Base-by-base conservation (phyloP, 30 jellyfish, hydroid and myxozoan species). In the Catostylus mosaicus region DNA sequence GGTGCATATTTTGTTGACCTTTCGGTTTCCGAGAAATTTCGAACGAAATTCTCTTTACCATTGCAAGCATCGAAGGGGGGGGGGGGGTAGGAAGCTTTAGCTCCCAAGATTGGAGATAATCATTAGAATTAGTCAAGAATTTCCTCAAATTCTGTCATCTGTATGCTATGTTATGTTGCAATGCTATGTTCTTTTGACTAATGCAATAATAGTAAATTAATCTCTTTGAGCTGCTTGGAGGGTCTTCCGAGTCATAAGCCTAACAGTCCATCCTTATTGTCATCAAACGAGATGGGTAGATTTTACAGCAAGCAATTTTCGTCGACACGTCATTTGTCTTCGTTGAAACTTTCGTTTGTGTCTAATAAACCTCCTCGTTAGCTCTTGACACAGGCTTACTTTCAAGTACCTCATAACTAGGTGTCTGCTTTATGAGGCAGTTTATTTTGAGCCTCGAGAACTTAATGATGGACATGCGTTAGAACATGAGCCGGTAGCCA, bases 341-440 rank as follows among this genome's bases (percentile, higher is more conserved):
- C 11, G 3, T 27, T 59, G 38, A n/a, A n/a, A 22, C 38, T 22
- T 59, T 59, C 19, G 40, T 59, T 37, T 19, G 40, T 59, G 38
- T 27, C 26, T 59, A 27, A n/a, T 59, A 2, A 59, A 24, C 24
- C 37, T 23, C 38, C 38, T 59, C 26, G 12, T 59, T 59, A 3
- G 11, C 4, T 3, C 26, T 9, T 59, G 71, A 59, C 71, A 27
- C 38, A 1, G 38, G 71, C 38, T 59, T 59, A 4, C 38, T 59
- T 23, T 59, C 71, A 59, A n/a, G 78, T 65, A 33, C 78, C 27
- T 65, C 56, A 65, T 29, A 65, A 33, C 54, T 65, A 31, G 67
- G 59, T 65, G 56, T 65, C 59, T 65, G 57, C 37, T 12, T 65
- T 14, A 65, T 29, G 12, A 27, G 51, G 57, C 26, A 16, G 71